Base-by-base conservation (phyloP, 2,113 vertebrate genomes). In the Salminus brasiliensis region DNA sequence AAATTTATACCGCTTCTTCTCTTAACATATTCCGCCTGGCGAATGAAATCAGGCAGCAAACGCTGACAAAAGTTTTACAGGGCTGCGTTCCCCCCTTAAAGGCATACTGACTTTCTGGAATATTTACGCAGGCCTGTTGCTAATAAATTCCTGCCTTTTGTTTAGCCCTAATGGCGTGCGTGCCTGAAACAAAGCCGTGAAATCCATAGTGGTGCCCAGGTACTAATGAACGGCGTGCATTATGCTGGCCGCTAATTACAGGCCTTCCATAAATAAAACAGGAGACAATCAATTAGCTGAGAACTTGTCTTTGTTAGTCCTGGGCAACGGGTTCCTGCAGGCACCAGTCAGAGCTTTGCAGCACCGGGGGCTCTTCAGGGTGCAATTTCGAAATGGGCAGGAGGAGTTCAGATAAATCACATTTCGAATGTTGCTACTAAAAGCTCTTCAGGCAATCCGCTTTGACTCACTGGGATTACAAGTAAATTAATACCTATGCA, bases 41-140 rank as follows among this genome's bases (percentile, higher is more conserved):
- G 95, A 97, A 98, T 96, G 95, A 95, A 98, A 96, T 96, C 95
- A 94, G 93, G 87, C 88, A 95, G 94, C 94, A 95, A 96, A 94
- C 91, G 92, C 94, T 94, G 92, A 95, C 91, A 90, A 94, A 95
- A 95, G 93, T 95, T 95, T 96, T 95, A 93, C 92, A 92, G 93
- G 92, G 93, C 90, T 87, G 89, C 88, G 72, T 93, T 95, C 93
- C 94, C 92, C 52, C 92, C 94, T 94, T 94, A 95, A 96, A 93
- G 93, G 93, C 90, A 94, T 91, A 91, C 87, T n/a, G 88, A 91
- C 91, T 88, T 78, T 9, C 90, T 87, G 87, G 89, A 90, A 92
- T 92, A 91, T 93, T 94, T 92, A 93, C 91, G 91, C 86, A 85
- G 89, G 78, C 85, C 84, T 69, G 39, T 25, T 27, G 82, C 92